A percentile compares a stretch with the other conserved stretches of the same genome.
Conservation (phyloP, 2,797 vertebrate genomes). For the Chelonia mydas region DNA sequence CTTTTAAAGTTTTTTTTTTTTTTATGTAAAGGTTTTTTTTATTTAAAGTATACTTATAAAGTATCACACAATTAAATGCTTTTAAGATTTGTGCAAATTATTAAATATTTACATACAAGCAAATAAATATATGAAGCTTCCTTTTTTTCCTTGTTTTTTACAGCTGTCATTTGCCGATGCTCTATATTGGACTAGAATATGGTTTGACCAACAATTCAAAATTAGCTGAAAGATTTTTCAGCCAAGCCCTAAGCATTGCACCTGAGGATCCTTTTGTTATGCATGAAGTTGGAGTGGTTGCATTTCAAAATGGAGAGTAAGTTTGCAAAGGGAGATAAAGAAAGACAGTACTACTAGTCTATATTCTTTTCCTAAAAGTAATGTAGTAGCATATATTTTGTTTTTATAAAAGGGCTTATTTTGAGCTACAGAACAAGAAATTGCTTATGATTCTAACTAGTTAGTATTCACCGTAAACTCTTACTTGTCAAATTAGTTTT, state of each 20-base stretch:
- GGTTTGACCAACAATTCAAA: constrained; percentile 99
- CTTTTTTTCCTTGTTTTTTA: constrained; percentile 1
- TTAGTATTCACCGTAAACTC: not conserved
- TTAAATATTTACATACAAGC: not conserved
- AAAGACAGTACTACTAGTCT: not conserved
- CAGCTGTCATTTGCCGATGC: constrained; percentile 98
- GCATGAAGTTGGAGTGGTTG: constrained; percentile 98
- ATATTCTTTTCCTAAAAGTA: not conserved
- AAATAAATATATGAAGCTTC: not conserved
- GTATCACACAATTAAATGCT: not conserved
- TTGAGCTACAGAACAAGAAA: not conserved
- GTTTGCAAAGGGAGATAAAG: constrained; percentile 63
- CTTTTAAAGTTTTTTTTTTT: not conserved
- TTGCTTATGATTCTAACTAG: not conserved
- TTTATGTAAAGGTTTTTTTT: not conserved
- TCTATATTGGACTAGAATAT: constrained; percentile 98
- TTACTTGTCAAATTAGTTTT: not conserved
- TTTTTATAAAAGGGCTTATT: not conserved
- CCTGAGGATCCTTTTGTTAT: constrained; percentile 99
- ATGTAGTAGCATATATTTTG: not conserved
- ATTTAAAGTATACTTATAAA: not conserved
- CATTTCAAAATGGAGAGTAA: constrained; percentile 99
- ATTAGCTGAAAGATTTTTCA: constrained; percentile 97
- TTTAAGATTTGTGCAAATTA: not conserved
- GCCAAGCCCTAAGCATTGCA: constrained; percentile 96